phyloP scores from a whole-genome alignment of 2,888 invertebrate genomes.

The Chydorus sphaericus region DNA sequence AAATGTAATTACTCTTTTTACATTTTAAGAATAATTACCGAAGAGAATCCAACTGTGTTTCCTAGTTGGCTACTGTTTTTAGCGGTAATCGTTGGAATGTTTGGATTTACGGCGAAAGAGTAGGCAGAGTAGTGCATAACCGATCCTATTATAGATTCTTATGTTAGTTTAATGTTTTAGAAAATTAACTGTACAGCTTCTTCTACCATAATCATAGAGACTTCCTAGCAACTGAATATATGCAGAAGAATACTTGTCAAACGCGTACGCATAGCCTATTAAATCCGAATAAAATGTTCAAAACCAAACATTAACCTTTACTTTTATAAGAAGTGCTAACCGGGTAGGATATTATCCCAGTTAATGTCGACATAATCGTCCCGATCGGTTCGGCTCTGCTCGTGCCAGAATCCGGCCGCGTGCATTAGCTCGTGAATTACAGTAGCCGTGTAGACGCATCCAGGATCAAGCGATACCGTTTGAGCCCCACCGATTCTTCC shows the following conservation, averaged over 20 bases:
- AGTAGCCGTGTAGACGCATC: slow-evolving; percentile 29
- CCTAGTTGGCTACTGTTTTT: slow-evolving; percentile 26
- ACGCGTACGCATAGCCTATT: no score
- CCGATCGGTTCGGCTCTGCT: slow-evolving; percentile 33
- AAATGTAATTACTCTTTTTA: no score
- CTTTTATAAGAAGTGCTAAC: slow-evolving; percentile 18
- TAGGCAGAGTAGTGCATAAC: slow-evolving; percentile 34
- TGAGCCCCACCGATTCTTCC: slow-evolving; percentile 37
- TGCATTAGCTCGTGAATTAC: slow-evolving; percentile 36
- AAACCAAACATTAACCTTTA: no score
- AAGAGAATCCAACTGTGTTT: slow-evolving; percentile 25
- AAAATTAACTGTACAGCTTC: background rate
- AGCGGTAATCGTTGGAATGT: slow-evolving; percentile 31
- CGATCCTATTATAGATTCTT: no score
- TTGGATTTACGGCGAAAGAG: slow-evolving; percentile 34
- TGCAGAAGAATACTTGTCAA: no score
- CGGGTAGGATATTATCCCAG: slow-evolving; percentile 22
- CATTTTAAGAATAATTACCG: no score
- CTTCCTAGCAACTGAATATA: slow-evolving; percentile 25
- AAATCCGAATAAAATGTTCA: no score
- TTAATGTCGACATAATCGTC: slow-evolving; percentile 30
- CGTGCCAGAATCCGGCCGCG: slow-evolving; percentile 35
- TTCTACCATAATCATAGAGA: slow-evolving; percentile 24
- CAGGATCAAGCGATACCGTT: slow-evolving; percentile 31
- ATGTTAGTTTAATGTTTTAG: no score